phyloP scores from a whole-genome alignment of 2,888 invertebrate genomes.

The Drosophila engyochracea region DNA sequence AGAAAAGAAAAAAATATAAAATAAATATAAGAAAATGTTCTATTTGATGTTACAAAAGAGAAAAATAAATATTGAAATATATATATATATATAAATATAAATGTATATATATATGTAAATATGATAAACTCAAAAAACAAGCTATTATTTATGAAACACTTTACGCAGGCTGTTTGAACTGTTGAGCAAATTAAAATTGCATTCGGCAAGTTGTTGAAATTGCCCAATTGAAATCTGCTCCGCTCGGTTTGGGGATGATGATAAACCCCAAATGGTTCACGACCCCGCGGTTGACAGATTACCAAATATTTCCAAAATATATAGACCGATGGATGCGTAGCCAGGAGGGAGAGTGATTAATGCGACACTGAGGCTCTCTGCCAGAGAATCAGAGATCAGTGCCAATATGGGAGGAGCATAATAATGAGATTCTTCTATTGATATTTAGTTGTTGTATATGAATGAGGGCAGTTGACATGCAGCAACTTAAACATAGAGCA shows the following conservation, averaged over 20 bases:
- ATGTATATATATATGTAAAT: slow-evolving; percentile 14
- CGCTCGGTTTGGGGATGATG: slow-evolving; percentile 1
- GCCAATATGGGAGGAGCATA: not conserved
- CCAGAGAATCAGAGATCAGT: not conserved
- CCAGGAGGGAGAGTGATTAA: not conserved
- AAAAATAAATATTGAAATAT: slow-evolving; percentile 55
- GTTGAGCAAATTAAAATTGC: not conserved
- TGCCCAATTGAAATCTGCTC: slow-evolving; percentile 32
- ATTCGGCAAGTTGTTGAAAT: slow-evolving; percentile 17
- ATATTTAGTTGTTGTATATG: not conserved
- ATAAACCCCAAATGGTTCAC: slow-evolving; percentile 18
- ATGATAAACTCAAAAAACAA: slow-evolving; percentile 19
- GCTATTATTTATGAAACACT: slow-evolving; percentile 19
- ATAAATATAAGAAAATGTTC: slow-evolving; percentile 63
- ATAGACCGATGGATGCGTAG: not conserved
- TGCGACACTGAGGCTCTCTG: not conserved
- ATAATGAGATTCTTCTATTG: not conserved
- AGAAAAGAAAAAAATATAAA: slow-evolving; percentile 14
- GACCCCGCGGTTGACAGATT: slow-evolving; percentile 21
- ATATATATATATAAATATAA: not conserved
- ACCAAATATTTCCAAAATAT: not conserved
- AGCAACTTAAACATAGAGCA: not conserved
- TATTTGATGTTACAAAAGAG: slow-evolving; percentile 79
- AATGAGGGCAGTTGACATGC: not conserved
- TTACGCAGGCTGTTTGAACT: slow-evolving; percentile 27